These are phyloP conservation scores for Cercocebus atys DNA, from an alignment of 2,113 vertebrate genomes.

Conservation along the genomic window DNA sequence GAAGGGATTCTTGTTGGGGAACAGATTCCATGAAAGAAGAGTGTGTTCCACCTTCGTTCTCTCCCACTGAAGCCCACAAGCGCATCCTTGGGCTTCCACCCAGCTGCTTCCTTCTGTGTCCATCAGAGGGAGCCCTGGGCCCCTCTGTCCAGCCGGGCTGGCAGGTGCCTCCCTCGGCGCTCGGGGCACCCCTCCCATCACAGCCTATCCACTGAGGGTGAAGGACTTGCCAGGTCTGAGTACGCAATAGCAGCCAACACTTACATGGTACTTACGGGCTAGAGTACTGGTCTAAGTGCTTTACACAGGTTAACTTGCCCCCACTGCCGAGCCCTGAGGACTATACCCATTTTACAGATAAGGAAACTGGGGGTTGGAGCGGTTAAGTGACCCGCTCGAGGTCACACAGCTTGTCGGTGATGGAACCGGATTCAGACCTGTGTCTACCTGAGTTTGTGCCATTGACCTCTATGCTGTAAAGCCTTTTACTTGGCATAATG, in stretches of 20 bases:
- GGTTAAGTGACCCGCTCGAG: not conserved
- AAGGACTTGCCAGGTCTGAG: not conserved
- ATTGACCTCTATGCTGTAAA: not conserved
- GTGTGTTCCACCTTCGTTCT: too few species aligned
- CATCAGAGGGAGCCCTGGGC: not conserved
- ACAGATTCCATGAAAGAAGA: not conserved
- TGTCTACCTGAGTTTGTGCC: not conserved
- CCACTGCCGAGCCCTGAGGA: not conserved
- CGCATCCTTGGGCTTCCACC: not conserved
- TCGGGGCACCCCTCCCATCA: rapidly evolving
- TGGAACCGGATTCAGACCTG: not conserved
- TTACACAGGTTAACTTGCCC: not conserved
- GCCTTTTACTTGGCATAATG: not conserved
- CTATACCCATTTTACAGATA: not conserved
- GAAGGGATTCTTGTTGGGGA: not conserved
- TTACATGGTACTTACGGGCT: not conserved
- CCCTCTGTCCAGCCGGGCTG: not conserved
- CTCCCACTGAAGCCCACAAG: rapidly evolving
- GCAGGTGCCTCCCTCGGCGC: not conserved
- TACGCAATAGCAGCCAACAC: not conserved
- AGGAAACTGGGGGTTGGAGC: not conserved
- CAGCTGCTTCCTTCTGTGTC: not conserved
- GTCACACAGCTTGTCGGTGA: not conserved
- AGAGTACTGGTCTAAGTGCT: not conserved
- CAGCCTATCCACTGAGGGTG: not conserved